Evolutionary conservation across 2,113 vertebrate genomes (phyloP), one percentile per base, ranked within the genome.

Genomic region (Ictalurus punctatus): DNA sequence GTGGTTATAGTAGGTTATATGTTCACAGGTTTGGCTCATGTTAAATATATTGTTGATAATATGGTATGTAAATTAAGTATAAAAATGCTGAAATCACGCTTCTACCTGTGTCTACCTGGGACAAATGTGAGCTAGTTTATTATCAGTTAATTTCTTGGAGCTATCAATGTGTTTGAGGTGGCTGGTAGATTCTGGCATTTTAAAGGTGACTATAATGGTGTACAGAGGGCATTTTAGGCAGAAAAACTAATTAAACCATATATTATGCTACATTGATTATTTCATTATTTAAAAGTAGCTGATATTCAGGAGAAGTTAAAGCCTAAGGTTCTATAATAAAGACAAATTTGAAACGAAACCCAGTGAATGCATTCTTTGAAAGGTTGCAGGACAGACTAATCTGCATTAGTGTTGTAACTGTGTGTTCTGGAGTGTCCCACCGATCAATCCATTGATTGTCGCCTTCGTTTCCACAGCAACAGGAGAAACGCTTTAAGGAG

Each of bases 391-490:
- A 58, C 25, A 44, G 78, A 82, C 63, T 79, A 80, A 85, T 85
- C 73, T 74, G 80, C 83, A 59, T 52, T 59, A 67, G n/a, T 71
- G 83, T 69, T 85, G 88, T 56, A 89, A 89, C 61, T 74, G 73
- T 85, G 88, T 81, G 58, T 85, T 89, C 88, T 80, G 86, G 61
- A 85, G 88, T 48, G 61, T 61, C 61, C 83, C 65, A 85, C 48
- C 23, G 34, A 89, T 89, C 87, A 85, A 85, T 89, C 44, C 83
- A 89, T 84, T 52, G 81, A 85, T 89, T 89, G 87, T 79, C 27
- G 27, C 58, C 71, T 80, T 58, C 8, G 86, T 89, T 88, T 87
- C 88, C 86, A 91, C 74, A 44, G 90, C 86, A 78, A 85, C 84
- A 61, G 44, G 44, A 85, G 73, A 89, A 56, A 79, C 14, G 52